Percentiles rank a stretch among this genome's conserved stretches.
phyloP scores from a whole-genome alignment of 2,888 invertebrate species.

The Apodemia zela region DNA sequence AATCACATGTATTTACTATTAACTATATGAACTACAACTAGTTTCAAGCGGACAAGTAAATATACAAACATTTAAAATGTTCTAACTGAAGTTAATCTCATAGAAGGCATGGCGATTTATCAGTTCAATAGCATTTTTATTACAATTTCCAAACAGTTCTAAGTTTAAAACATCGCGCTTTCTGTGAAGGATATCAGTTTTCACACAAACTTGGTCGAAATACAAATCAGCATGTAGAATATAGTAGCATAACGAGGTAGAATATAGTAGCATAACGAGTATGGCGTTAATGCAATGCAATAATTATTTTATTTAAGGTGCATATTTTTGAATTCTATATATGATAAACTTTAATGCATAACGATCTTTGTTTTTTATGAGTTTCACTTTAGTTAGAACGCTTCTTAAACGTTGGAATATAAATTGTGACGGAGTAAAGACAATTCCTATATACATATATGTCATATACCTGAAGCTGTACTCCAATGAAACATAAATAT shows the following conservation, averaged over 20 bases:
- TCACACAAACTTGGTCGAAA: too few species aligned
- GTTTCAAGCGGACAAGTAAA: conserved; percentile 37
- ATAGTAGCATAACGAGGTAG: too few species aligned
- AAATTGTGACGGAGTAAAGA: conserved; percentile 3
- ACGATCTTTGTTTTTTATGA: too few species aligned
- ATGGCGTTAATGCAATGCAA: too few species aligned
- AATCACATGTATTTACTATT: conserved; percentile 59
- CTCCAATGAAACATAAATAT: background rate
- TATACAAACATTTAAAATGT: conserved; percentile 24
- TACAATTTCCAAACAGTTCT: background rate
- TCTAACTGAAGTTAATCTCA: background rate
- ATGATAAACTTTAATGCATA: too few species aligned
- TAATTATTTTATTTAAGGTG: too few species aligned
- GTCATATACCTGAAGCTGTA: background rate
- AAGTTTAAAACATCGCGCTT: background rate
- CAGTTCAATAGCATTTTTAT: background rate
- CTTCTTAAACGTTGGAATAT: background rate
- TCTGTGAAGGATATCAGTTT: background rate
- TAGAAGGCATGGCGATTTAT: background rate
- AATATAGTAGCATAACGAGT: too few species aligned
- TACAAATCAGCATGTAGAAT: too few species aligned
- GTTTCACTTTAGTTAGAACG: background rate
- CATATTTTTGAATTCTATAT: too few species aligned
- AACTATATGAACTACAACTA: conserved; percentile 61
- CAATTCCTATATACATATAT: background rate